Evolutionary conservation across 2,797 vertebrate species (phyloP).

Genomic region (Dendrocincla tyrannina): DNA sequence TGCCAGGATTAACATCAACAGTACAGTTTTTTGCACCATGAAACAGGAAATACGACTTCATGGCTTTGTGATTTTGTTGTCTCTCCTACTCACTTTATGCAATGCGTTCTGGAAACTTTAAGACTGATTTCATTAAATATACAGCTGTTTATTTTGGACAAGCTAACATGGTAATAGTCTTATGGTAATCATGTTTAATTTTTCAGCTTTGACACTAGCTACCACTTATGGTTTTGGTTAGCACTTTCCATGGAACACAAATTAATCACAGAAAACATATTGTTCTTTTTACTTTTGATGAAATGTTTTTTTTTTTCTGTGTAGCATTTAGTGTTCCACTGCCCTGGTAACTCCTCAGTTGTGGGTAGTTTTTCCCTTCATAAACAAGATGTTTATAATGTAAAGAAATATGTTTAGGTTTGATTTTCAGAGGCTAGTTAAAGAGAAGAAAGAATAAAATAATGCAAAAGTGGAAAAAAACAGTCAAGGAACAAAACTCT

Average conservation of each 20-base stretch:
- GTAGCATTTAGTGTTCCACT: not conserved
- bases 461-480: not conserved
- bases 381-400: not conserved
- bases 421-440: not conserved
- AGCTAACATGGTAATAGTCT: not conserved
- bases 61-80: not conserved
- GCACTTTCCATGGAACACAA: not conserved
- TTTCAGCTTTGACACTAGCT: not conserved
- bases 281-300: not conserved
- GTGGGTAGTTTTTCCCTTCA: not conserved
- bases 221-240: not conserved
- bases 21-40: not conserved
- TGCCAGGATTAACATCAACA: not conserved
- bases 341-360: not conserved
- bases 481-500: not conserved
- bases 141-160: not conserved
- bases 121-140: not conserved
- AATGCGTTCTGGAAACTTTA: not conserved
- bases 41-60: not conserved
- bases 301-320: not conserved
- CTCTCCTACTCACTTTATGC: not conserved
- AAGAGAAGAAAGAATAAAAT: not conserved
- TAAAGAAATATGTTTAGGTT: not conserved
- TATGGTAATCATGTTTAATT: not conserved
- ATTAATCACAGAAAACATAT: not conserved